These are phyloP conservation scores for Diabrotica undecimpunctata DNA, from an alignment of 1,140 invertebrate genomes.

Conservation along the genomic window DNA sequence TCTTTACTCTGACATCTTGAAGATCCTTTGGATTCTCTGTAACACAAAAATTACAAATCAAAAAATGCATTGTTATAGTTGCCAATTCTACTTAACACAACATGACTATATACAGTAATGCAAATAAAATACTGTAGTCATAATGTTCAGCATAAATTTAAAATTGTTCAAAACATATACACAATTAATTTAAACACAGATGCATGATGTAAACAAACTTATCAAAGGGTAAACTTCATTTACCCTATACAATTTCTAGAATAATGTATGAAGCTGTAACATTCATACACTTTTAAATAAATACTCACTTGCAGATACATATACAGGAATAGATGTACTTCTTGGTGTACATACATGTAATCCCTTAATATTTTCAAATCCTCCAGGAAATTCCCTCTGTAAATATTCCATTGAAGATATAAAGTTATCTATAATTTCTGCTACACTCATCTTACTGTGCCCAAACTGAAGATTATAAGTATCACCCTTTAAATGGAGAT, in stretches of 20 bases:
- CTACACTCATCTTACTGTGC: constrained; percentile 52
- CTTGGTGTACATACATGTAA: constrained; percentile 53
- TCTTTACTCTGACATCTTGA: constrained; percentile 38
- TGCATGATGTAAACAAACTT: too few species aligned
- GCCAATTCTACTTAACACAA: neutral
- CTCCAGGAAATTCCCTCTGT: constrained; percentile 57
- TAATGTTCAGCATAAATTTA: too few species aligned
- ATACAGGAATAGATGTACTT: constrained; percentile 56
- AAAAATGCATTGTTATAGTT: constrained; percentile 12
- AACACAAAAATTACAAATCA: constrained; percentile 31
- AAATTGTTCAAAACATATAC: too few species aligned
- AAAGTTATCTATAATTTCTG: constrained; percentile 58
- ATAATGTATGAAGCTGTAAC: too few species aligned
- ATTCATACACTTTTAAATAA: neutral
- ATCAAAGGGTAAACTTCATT: too few species aligned
- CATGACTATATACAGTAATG: too few species aligned
- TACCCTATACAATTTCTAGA: too few species aligned
- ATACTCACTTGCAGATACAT: constrained; percentile 59
- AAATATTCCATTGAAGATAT: constrained; percentile 51
- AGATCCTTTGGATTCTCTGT: constrained; percentile 50
- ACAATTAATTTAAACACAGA: too few species aligned
- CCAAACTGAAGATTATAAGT: constrained; percentile 56
- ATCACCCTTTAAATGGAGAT: constrained; percentile 55
- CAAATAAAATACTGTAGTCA: too few species aligned
- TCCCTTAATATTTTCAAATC: constrained; percentile 59